Evolutionary conservation across 2,797 vertebrate species (phyloP).

Genomic region (Pseudomugil tenellus): DNA sequence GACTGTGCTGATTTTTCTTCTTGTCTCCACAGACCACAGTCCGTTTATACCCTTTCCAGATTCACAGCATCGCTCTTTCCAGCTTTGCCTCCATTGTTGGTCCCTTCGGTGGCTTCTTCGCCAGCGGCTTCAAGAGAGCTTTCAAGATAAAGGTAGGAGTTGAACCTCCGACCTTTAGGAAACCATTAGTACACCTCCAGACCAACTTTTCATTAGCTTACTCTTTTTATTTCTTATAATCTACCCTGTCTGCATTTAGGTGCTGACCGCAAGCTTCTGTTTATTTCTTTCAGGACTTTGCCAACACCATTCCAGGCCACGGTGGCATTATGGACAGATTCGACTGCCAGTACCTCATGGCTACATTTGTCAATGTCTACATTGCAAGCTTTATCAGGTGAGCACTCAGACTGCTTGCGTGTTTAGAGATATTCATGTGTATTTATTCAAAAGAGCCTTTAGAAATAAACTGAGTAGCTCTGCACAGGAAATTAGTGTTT

Average conservation of each 20-base stretch:
- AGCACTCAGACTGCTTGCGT: neutral
- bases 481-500: neutral
- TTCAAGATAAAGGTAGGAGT: constrained; percentile 95
- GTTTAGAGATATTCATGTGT: neutral
- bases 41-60: constrained; percentile 96
- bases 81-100: constrained; percentile 95
- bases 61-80: constrained; percentile 97
- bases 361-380: constrained; percentile 98
- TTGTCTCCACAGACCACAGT: constrained; percentile 86
- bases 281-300: constrained; percentile 88
- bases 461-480: neutral
- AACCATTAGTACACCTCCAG: neutral
- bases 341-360: constrained; percentile 99
- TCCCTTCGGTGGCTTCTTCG: constrained; percentile 97
- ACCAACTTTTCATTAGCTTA: neutral
- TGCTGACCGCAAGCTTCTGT: neutral
- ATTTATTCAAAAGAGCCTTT: no score
- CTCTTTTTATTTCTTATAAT: neutral
- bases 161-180: no score
- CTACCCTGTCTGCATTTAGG: neutral
- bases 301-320: constrained; percentile 96
- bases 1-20: neutral
- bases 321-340: constrained; percentile 99
- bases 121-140: constrained; percentile 97
- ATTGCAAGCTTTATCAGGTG: constrained; percentile 99